Conservation (phyloP, 2,113 vertebrate genomes). For the Protomyctophum bolini region DNA sequence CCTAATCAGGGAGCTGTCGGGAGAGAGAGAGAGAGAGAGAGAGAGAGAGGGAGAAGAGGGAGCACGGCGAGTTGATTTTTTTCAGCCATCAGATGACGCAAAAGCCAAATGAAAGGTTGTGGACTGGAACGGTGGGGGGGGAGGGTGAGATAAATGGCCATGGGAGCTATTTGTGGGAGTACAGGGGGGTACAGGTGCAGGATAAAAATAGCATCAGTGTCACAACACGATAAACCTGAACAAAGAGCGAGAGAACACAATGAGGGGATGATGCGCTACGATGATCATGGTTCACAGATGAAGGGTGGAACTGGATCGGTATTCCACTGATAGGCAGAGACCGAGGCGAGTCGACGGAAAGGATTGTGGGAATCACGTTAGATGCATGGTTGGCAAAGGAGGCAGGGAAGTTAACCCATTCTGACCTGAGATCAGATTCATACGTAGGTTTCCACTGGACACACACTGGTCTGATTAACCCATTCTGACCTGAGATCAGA, state of each 20-base stretch:
- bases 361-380: background rate
- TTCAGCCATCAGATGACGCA: background rate
- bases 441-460: too few species aligned
- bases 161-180: background rate
- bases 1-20: background rate
- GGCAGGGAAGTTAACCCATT: too few species aligned
- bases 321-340: conserved; percentile 21
- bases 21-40: background rate
- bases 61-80: background rate
- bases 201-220: background rate
- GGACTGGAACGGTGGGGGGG: background rate
- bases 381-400: background rate
- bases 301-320: background rate
- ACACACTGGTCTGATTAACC: too few species aligned
- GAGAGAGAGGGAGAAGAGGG: too few species aligned
- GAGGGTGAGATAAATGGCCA: background rate
- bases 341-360: background rate
- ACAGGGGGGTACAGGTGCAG: too few species aligned
- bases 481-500: too few species aligned
- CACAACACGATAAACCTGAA: background rate
- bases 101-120: background rate
- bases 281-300: background rate
- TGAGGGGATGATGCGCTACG: background rate
- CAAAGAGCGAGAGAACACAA: background rate
- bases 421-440: too few species aligned